phyloP scores from a whole-genome alignment of 1,140 invertebrate species.

The Aculops lycopersici region DNA sequence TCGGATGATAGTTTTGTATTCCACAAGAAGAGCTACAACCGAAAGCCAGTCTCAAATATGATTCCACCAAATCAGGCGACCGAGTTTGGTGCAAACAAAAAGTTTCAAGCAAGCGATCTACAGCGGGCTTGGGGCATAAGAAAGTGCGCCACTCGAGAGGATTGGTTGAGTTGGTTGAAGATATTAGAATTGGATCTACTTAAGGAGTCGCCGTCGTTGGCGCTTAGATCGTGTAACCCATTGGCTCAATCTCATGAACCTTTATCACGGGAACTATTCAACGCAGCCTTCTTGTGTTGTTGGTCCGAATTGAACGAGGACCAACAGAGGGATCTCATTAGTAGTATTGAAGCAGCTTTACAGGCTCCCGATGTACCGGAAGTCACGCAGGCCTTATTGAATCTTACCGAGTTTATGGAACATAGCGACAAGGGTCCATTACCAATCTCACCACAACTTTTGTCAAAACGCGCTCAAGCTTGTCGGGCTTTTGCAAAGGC shows the following conservation, averaged over 20 bases:
- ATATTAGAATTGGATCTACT: conserved; percentile 61
- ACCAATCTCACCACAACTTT: conserved; percentile 47
- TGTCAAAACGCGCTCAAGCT: conserved; percentile 24
- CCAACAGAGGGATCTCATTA: conserved; percentile 51
- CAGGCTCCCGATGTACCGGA: conserved; percentile 74
- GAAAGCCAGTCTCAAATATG: neutral
- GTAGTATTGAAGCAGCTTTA: conserved; percentile 54
- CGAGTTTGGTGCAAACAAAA: conserved; percentile 2
- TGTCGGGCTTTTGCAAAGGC: conserved; percentile 71
- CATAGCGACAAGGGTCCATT: conserved; percentile 78
- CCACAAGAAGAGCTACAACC: neutral
- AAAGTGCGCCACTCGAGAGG: conserved; percentile 67
- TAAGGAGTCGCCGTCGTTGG: conserved; percentile 76
- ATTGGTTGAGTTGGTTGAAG: conserved; percentile 88
- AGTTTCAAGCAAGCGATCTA: conserved; percentile 1
- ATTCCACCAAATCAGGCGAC: neutral
- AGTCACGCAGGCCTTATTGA: conserved; percentile 83
- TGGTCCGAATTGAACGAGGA: conserved; percentile 68
- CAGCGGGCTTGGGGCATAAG: conserved; percentile 10
- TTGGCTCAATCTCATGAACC: conserved; percentile 77
- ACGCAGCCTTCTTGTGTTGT: conserved; percentile 91
- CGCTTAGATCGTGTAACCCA: conserved; percentile 52
- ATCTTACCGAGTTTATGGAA: conserved; percentile 96
- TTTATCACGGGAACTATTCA: conserved; percentile 72
- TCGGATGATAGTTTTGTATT: neutral